These are phyloP conservation scores for Drosophila nr. medialis DNA, from an alignment of 2,888 invertebrate genomes.

Conservation along the genomic window DNA sequence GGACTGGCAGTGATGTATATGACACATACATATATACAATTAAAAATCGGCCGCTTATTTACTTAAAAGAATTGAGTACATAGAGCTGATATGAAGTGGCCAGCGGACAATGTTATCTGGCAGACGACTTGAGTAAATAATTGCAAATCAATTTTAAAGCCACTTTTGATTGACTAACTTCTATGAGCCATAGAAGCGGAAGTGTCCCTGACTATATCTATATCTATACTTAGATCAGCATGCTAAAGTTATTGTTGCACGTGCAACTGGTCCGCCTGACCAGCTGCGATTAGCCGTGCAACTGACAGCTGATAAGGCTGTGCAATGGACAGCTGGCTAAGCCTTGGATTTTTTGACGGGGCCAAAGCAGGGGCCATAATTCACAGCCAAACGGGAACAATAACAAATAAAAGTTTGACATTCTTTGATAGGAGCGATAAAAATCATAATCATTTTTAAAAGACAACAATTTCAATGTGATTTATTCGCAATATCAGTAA, in stretches of 20 bases:
- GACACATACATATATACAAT: conserved; percentile 47
- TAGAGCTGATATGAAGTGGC: conserved; percentile 51
- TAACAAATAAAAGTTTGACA: conserved; percentile 18
- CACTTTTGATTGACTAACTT: conserved; percentile 29
- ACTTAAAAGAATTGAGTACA: conserved; percentile 51
- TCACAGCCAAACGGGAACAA: conserved; percentile 25
- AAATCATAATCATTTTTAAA: neutral
- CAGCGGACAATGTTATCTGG: conserved; percentile 42
- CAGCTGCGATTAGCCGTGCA: conserved; percentile 29
- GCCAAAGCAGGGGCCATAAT: conserved; percentile 12
- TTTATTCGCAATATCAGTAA: neutral
- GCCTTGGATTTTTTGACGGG: neutral
- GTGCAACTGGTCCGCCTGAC: neutral
- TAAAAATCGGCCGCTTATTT: conserved; percentile 52
- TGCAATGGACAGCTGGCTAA: conserved; percentile 21
- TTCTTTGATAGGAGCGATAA: conserved; percentile 15
- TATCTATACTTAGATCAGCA: neutral
- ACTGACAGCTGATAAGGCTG: conserved; percentile 25
- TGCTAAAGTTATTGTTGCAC: neutral
- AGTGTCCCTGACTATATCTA: conserved; percentile 21
- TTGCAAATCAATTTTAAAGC: conserved; percentile 17
- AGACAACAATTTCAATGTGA: neutral
- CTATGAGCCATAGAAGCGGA: conserved; percentile 28
- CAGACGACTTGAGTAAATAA: conserved; percentile 47
- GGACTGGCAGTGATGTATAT: conserved; percentile 40